Evolutionary conservation across 2,797 vertebrate species (phyloP).

Genomic region (Hippocampus kuda): DNA sequence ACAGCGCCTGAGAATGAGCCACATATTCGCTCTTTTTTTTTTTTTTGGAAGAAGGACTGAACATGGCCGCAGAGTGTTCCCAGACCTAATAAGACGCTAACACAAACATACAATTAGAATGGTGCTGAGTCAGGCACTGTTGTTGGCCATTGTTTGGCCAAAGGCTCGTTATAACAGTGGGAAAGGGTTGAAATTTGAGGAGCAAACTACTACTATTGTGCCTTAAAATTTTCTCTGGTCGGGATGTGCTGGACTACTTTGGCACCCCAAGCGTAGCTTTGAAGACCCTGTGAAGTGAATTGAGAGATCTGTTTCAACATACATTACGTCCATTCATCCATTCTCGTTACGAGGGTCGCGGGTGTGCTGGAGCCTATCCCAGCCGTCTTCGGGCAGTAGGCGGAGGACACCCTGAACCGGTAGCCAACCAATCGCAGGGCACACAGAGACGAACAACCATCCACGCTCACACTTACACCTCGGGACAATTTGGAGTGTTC

Average conservation of each 20-base stretch:
- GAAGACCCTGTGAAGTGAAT: no score
- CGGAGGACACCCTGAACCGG: no score
- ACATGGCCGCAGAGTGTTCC: constrained; percentile 41
- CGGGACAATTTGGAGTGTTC: no score
- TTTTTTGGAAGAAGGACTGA: neutral
- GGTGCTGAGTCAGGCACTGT: constrained; percentile 51
- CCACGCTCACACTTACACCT: no score
- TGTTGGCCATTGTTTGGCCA: constrained; percentile 45
- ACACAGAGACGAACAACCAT: no score
- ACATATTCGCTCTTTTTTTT: constrained; percentile 42
- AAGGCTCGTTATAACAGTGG: constrained; percentile 26
- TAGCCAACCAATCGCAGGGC: no score
- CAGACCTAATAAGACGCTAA: constrained; percentile 45
- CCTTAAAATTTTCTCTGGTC: neutral
- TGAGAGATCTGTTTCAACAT: no score
- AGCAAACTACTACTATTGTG: no score
- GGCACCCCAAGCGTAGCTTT: neutral
- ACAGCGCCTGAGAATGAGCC: constrained; percentile 44
- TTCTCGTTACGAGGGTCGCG: no score
- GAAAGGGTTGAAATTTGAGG: constrained; percentile 2
- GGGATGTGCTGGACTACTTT: neutral
- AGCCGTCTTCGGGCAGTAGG: no score
- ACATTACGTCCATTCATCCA: no score
- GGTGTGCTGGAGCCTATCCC: no score
- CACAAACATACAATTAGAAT: constrained; percentile 61